A percentile compares a stretch with the other conserved stretches of the same genome.
Evolutionary conservation across 2,888 invertebrate species (phyloP).

Genomic region (Frankliniella fusca): DNA sequence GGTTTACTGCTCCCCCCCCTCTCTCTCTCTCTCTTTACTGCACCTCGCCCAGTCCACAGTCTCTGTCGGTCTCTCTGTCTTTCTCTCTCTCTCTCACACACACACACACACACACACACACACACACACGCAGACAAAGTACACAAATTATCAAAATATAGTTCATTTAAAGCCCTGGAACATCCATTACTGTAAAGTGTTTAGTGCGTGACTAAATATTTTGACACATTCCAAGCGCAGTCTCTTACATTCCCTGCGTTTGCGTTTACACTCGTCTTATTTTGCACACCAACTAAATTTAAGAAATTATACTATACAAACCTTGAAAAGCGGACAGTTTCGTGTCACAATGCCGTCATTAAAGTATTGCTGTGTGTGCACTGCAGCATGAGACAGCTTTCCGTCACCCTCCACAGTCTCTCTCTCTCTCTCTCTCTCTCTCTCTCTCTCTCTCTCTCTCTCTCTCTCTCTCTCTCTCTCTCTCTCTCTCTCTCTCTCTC

Average conservation of each 20-base stretch:
- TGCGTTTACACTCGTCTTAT: too few species aligned
- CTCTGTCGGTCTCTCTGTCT: not conserved
- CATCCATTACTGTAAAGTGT: not conserved
- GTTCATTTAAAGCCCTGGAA: not conserved
- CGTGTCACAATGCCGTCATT: too few species aligned
- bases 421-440: not conserved
- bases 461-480: not conserved
- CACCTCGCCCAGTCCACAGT: not conserved
- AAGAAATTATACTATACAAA: too few species aligned
- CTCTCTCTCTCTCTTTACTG: not conserved
- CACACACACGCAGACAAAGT: not conserved
- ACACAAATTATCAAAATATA: not conserved
- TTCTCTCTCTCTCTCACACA: not conserved
- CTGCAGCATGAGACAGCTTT: too few species aligned
- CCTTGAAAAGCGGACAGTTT: too few species aligned
- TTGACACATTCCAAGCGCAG: too few species aligned
- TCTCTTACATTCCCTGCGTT: too few species aligned
- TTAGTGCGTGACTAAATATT: too few species aligned
- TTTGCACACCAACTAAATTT: too few species aligned
- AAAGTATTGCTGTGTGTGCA: too few species aligned
- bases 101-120: not conserved
- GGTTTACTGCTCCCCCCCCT: not conserved
- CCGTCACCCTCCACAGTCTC: not conserved
- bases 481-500: not conserved
- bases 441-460: not conserved